Conservation (phyloP, 2,888 invertebrate species). For the Eupsilia transversa region DNA sequence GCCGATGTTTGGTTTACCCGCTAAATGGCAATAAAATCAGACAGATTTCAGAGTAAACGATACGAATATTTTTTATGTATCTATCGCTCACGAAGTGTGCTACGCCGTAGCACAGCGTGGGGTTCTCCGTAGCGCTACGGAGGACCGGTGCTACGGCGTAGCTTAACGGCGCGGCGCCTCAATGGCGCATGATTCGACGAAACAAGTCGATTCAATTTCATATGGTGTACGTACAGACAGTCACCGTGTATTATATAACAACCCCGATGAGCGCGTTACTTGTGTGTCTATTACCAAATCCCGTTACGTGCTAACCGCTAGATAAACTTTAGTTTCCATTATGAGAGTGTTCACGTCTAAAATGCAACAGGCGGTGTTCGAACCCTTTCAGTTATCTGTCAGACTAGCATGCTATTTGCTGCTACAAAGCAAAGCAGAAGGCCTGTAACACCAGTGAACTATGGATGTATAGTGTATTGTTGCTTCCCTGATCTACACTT, state of each 20-base stretch:
- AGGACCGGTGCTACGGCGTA: neutral
- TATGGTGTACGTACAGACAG: neutral
- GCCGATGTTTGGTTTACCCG: neutral
- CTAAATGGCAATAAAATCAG: neutral
- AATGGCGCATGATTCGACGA: neutral
- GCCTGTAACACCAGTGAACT: neutral
- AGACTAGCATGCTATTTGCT: neutral
- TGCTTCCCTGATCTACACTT: neutral
- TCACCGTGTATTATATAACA: neutral
- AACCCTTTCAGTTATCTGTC: neutral
- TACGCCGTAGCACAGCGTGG: conserved; percentile 4
- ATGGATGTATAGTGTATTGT: neutral
- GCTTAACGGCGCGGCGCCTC: neutral
- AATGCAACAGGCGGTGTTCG: neutral
- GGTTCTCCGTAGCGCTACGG: neutral
- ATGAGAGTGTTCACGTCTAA: neutral
- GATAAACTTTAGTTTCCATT: neutral
- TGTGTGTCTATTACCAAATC: too few species aligned
- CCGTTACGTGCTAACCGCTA: neutral
- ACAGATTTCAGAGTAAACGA: neutral
- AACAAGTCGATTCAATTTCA: neutral
- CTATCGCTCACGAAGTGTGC: neutral
- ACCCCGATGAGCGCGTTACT: neutral
- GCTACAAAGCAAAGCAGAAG: neutral
- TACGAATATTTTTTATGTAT: neutral